Percentiles rank a stretch among this genome's conserved stretches.
phyloP scores from a whole-genome alignment of 2,797 vertebrate species.

The Mus spretus region DNA sequence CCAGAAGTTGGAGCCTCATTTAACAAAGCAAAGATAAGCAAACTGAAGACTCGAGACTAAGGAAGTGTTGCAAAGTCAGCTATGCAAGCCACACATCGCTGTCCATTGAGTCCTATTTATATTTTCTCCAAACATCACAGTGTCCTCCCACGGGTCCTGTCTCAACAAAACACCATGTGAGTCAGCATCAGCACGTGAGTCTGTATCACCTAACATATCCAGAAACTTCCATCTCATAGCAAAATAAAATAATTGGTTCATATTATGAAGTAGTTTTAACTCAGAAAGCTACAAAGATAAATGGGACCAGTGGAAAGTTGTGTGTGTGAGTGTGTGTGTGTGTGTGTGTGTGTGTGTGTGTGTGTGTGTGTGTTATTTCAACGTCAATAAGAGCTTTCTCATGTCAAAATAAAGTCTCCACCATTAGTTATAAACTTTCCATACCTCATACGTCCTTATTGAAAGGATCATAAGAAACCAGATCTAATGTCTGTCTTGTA shows the following conservation, averaged over 20 bases:
- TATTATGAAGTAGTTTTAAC: not conserved
- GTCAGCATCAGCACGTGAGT: not conserved
- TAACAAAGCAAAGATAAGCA: not conserved
- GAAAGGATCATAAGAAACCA: not conserved
- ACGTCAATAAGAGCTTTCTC: slow-evolving; percentile 25
- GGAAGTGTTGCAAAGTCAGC: not conserved
- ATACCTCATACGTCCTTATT: not conserved
- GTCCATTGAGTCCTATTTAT: not conserved
- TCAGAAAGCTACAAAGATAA: not conserved
- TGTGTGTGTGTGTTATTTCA: not conserved
- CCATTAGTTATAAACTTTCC: not conserved
- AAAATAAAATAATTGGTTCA: not conserved
- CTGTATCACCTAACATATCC: not conserved
- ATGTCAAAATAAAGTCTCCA: not conserved
- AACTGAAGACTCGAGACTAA: not conserved
- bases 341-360: too few species aligned
- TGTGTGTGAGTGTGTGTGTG: too few species aligned
- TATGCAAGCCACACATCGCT: not conserved
- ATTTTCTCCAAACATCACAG: not conserved
- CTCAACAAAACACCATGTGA: not conserved
- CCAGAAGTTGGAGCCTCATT: not conserved
- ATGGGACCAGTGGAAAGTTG: too few species aligned
- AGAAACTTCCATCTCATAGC: not conserved
- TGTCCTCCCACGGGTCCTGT: not conserved
- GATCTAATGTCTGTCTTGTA: not conserved